Base-by-base conservation (phyloP, 2,888 invertebrate genomes). In the Kuschelorhynchus macadamiae region DNA sequence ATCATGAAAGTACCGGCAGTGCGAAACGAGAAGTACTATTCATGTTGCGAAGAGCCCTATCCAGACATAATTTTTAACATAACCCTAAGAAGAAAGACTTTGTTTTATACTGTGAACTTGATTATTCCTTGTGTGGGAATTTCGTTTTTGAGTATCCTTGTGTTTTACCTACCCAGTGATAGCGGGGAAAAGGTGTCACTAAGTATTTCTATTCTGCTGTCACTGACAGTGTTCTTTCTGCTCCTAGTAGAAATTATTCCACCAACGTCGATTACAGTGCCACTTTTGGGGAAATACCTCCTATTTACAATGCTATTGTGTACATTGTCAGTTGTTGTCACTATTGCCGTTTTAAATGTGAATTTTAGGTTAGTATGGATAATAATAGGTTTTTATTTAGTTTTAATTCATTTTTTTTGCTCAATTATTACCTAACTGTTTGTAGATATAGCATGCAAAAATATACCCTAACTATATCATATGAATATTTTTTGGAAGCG, bases 61-160 rank as follows among this genome's bases (percentile, higher is more conserved):
- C 93, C 95, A 62, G 98, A 98, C 86, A 97, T 99, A 81, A 96
- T 97, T 77, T 99, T 98, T 87, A 96, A 98, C 86, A 92, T 99
- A 80, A 97, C 97, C 71, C 87, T 97, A 69, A 88, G 97, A 77
- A 88, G 97, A 78, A 97, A 97, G 86, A 97, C 98, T 33, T 90
- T 98, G 71, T 98, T 98, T 87, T 98, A 98, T 87, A 97, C 97
- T 56, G 95, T 98, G 79, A 98, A 98, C 84, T 89, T 98, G 74
- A 97, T 98, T 80, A 96, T 97, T 79, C 98, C 97, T 60, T 98
- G 97, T 83, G 95, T 98, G 71, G 96, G 96, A 74, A 97, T 98
- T 81, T 96, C 96, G 70, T 96, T 97, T 85, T 90, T 99, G 72
- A 97, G 97, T 75, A 96, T 98, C 67, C 88, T 99, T 71, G 98